A percentile compares a stretch with the other conserved stretches of the same genome.
These are phyloP conservation scores for Leptatherina wallacei DNA, from an alignment of 2,797 vertebrate genomes.

Conservation along the genomic window DNA sequence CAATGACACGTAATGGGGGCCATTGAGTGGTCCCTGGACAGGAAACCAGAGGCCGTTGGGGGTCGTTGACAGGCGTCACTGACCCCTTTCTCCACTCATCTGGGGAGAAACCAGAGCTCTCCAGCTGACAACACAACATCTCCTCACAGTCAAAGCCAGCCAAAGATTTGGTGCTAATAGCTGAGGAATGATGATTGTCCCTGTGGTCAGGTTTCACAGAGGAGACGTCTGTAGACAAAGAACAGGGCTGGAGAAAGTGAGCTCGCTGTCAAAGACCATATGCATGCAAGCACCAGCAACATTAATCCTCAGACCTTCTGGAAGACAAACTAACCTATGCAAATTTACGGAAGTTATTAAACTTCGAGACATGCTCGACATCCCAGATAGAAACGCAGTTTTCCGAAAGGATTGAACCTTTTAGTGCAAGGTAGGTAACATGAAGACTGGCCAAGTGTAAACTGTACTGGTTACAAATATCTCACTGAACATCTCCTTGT, in stretches of 20 bases:
- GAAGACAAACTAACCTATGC: neutral
- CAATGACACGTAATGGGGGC: slow-evolving; percentile 72
- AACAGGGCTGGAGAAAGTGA: slow-evolving; percentile 33
- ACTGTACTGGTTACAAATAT: neutral
- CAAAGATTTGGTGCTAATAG: slow-evolving; percentile 75
- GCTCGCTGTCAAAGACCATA: slow-evolving; percentile 36
- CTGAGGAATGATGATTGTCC: slow-evolving; percentile 74
- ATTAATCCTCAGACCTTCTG: neutral
- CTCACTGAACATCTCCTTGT: neutral
- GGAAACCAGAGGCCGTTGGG: slow-evolving; percentile 69
- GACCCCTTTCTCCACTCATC: slow-evolving; percentile 74
- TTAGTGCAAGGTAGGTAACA: no score
- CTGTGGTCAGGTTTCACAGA: slow-evolving; percentile 61
- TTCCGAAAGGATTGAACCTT: neutral
- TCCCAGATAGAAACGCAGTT: neutral
- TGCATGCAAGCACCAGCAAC: slow-evolving; percentile 7
- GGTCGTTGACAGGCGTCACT: slow-evolving; percentile 73
- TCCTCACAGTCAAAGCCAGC: slow-evolving; percentile 62
- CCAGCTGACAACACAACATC: slow-evolving; percentile 77
- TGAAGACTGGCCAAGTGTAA: neutral
- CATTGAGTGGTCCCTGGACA: slow-evolving; percentile 70
- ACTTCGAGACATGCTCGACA: neutral
- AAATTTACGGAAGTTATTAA: neutral
- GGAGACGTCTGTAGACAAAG: slow-evolving; percentile 64
- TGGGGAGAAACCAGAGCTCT: slow-evolving; percentile 68